Evolutionary conservation across 2,797 vertebrate species (phyloP).

Genomic region (Hephaestus fuliginosus): DNA sequence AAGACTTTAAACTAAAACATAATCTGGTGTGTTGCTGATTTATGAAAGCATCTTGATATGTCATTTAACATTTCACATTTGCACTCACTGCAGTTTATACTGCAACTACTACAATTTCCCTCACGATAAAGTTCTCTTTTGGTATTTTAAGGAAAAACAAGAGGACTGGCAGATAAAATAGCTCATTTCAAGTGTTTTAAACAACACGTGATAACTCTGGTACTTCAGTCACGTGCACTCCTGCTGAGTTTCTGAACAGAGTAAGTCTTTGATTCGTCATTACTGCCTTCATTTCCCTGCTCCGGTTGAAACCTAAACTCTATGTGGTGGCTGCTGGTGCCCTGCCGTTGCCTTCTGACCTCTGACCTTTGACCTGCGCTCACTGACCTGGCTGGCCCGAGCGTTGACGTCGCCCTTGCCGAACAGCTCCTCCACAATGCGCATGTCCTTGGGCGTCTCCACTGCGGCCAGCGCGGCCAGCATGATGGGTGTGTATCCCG

Average conservation of each 20-base stretch:
- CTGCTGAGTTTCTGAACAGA: neutral
- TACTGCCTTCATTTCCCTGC: neutral
- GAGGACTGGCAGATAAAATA: too few species aligned
- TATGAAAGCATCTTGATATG: too few species aligned
- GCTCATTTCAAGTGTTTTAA: neutral
- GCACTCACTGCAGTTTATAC: too few species aligned
- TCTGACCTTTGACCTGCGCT: conserved; percentile 25
- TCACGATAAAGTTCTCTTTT: too few species aligned
- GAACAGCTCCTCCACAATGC: conserved; percentile 95
- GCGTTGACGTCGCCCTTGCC: conserved; percentile 97
- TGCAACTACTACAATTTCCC: too few species aligned
- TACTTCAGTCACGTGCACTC: accelerated
- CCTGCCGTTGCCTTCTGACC: conserved; percentile 22
- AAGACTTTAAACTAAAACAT: too few species aligned
- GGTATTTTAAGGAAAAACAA: too few species aligned
- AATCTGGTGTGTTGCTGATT: too few species aligned
- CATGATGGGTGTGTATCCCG: conserved; percentile 99
- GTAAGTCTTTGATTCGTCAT: neutral
- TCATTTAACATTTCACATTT: too few species aligned
- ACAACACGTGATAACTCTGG: neutral
- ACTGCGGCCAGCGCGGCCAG: conserved; percentile 96
- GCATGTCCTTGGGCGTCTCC: conserved; percentile 94
- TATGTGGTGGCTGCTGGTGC: neutral
- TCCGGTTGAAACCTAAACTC: neutral
- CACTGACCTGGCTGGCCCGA: conserved; percentile 96